phyloP scores from a whole-genome alignment of 2,888 invertebrate species.

The Junonia oenone region DNA sequence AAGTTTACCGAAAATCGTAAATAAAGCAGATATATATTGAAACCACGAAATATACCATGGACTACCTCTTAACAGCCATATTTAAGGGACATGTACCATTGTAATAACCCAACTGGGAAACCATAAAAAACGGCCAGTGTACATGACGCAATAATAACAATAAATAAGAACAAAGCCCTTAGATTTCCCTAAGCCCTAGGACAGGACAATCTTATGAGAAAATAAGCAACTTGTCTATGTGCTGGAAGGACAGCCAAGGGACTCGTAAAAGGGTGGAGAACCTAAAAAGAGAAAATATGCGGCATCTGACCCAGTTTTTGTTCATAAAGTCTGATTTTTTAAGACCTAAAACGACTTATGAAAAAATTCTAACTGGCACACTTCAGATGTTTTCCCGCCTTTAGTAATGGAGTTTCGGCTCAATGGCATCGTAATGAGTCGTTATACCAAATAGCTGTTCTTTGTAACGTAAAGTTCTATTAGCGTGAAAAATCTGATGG shows the following conservation, averaged over 20 bases:
- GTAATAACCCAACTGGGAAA: not conserved
- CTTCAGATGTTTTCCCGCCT: not conserved
- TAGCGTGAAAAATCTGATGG: not conserved
- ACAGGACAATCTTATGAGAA: not conserved
- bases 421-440: not conserved
- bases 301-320: not conserved
- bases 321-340: not conserved
- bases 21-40: too few species aligned
- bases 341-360: not conserved
- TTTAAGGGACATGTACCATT: too few species aligned
- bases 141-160: slow-evolving; percentile 1
- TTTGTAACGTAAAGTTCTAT: not conserved
- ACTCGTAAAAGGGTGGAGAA: not conserved
- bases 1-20: too few species aligned
- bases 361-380: not conserved
- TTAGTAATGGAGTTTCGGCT: not conserved
- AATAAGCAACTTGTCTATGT: not conserved
- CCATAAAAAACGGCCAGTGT: not conserved
- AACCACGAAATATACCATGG: too few species aligned
- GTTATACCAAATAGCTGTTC: not conserved
- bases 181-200: slow-evolving; percentile 2
- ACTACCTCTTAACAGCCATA: too few species aligned
- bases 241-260: not conserved
- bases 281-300: not conserved
- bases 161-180: not conserved